Evolutionary conservation across 2,797 vertebrate genomes (phyloP).

Genomic region (Oreortyx pictus): DNA sequence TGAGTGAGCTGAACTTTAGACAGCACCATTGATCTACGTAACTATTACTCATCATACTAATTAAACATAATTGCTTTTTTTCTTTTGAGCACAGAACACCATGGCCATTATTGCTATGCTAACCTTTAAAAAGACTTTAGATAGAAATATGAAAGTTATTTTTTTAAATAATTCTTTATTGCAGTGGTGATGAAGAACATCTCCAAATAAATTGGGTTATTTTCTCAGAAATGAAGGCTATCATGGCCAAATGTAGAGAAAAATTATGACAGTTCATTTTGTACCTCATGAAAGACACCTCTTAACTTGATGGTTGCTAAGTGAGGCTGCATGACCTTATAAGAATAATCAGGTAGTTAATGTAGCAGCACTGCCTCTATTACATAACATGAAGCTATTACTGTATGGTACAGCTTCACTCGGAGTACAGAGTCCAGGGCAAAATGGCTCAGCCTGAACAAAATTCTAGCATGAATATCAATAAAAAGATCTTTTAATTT

Average conservation of each 20-base stretch:
- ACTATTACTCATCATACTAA: slow-evolving; percentile 41
- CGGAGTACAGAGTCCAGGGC: not conserved
- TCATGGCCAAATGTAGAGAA: not conserved
- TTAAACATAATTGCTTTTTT: slow-evolving; percentile 39
- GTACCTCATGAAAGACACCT: not conserved
- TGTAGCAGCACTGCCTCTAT: not conserved
- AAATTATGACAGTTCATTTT: not conserved
- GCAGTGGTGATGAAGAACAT: not conserved
- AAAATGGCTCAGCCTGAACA: not conserved
- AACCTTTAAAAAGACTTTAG: slow-evolving; percentile 23
- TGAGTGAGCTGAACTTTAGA: slow-evolving; percentile 49
- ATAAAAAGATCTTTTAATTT: not conserved
- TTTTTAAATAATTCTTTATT: not conserved
- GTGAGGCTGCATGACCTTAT: slow-evolving; percentile 27
- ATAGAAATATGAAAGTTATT: not conserved
- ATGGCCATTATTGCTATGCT: not conserved
- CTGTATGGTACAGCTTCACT: not conserved
- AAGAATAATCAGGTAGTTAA: slow-evolving; percentile 32
- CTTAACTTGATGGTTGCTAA: not conserved
- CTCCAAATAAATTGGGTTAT: not conserved
- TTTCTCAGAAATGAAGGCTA: slow-evolving; percentile 1
- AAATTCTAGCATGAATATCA: not conserved
- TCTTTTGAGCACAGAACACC: not conserved
- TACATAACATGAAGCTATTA: not conserved
- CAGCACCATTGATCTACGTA: slow-evolving; percentile 22